A percentile compares a stretch with the other conserved stretches of the same genome.
Conservation (phyloP, 2,888 invertebrate genomes). For the Calephelis perditalis region DNA sequence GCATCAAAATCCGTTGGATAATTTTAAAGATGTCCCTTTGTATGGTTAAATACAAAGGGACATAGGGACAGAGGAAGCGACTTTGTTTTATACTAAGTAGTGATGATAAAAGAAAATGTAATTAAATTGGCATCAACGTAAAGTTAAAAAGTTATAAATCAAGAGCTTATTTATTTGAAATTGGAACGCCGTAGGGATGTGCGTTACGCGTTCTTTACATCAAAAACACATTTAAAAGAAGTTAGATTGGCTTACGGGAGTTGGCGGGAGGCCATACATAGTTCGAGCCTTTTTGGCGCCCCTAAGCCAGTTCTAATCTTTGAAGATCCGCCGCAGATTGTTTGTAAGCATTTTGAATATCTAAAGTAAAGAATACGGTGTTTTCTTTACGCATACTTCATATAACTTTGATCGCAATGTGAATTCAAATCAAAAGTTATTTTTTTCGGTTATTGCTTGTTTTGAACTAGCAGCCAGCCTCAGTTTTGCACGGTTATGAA, state of each 20-base stretch:
- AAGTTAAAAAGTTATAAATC: conserved; percentile 48
- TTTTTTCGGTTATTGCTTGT: neutral
- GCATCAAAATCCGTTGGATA: too few relatives aligned
- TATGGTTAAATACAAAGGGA: too few relatives aligned
- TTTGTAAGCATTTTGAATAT: conserved; percentile 59
- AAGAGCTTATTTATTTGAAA: conserved; percentile 69
- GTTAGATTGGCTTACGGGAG: conserved; percentile 76
- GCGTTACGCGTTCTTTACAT: conserved; percentile 75
- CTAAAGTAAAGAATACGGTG: conserved; percentile 7
- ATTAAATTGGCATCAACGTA: conserved; percentile 13
- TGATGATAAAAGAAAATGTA: neutral
- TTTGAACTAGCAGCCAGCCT: too few relatives aligned
- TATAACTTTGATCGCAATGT: conserved; percentile 51
- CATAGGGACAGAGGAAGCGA: too few relatives aligned
- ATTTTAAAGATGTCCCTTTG: too few relatives aligned
- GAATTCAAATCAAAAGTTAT: neutral
- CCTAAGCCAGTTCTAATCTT: conserved; percentile 67
- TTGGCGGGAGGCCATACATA: conserved; percentile 70
- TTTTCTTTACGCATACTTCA: conserved; percentile 37
- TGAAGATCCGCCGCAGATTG: conserved; percentile 69
- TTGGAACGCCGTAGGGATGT: conserved; percentile 55
- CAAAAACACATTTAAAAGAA: conserved; percentile 79
- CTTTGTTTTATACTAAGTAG: too few relatives aligned
- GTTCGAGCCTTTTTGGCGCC: conserved; percentile 65
- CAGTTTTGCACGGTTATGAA: too few relatives aligned